These are phyloP conservation scores for Phalera bucephala DNA, from an alignment of 2,888 invertebrate genomes.

Conservation along the genomic window DNA sequence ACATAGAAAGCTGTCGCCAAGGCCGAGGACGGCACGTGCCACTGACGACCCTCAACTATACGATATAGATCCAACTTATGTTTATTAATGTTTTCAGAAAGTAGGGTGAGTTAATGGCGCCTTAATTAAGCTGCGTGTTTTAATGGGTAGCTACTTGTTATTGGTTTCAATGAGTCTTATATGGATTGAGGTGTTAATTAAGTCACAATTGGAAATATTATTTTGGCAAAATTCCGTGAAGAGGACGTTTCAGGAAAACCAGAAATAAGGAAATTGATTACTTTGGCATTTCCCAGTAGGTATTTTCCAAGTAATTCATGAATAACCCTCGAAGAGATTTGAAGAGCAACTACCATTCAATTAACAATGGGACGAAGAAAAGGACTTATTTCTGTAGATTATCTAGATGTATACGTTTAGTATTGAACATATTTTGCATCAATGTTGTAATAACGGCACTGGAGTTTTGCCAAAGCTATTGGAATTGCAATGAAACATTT, in stretches of 20 bases:
- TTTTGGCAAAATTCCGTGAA: background rate
- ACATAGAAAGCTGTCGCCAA: conserved; percentile 50
- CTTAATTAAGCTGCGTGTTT: background rate
- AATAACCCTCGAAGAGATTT: too few species aligned
- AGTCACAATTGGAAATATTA: background rate
- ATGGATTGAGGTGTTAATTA: background rate
- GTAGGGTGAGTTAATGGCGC: background rate
- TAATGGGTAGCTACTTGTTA: background rate
- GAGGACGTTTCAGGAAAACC: too few species aligned
- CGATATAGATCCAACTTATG: conserved; percentile 11
- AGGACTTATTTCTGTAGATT: too few species aligned
- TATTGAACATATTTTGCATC: conserved; percentile 3
- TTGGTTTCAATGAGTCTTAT: too few species aligned
- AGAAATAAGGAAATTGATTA: too few species aligned
- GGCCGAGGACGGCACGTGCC: conserved; percentile 65
- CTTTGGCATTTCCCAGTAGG: too few species aligned
- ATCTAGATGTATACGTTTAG: too few species aligned
- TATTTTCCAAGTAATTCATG: too few species aligned
- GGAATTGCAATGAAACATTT: conserved; percentile 17
- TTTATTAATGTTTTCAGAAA: conserved; percentile 12
- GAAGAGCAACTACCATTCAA: too few species aligned
- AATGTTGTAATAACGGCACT: conserved; percentile 38
- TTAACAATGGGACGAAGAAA: too few species aligned
- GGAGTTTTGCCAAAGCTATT: conserved; percentile 37
- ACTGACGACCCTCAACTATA: conserved; percentile 30